A percentile compares a stretch with the other conserved stretches of the same genome.
Conservation (phyloP, 2,113 vertebrate species). For the Pachyramphus minor region DNA sequence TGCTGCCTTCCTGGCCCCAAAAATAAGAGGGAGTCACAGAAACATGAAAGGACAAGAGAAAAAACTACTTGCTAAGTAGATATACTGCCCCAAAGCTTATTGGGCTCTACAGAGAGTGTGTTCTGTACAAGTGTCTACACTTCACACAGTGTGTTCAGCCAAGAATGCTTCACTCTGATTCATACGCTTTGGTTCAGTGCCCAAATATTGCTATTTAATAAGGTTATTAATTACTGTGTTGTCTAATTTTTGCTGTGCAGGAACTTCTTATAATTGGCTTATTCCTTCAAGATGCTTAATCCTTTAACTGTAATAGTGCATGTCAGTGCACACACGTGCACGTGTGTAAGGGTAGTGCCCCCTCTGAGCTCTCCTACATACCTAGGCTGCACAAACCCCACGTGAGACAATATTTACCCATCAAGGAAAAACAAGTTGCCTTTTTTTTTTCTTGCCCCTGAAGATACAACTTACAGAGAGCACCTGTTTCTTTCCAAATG, state of each 20-base stretch:
- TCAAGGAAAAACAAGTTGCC: not conserved
- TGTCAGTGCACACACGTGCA: not conserved
- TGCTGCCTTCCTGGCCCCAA: not conserved
- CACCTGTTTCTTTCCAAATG: not conserved
- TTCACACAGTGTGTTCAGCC: slow-evolving; percentile 41
- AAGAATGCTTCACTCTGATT: slow-evolving; percentile 48
- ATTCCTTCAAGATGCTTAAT: slow-evolving; percentile 48
- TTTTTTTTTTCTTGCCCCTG: not conserved
- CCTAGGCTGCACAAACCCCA: not conserved
- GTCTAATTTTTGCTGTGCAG: slow-evolving; percentile 65
- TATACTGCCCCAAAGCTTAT: not conserved
- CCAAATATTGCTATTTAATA: slow-evolving; percentile 74
- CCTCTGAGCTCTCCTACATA: not conserved
- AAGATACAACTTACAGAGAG: not conserved
- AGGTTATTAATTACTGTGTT: slow-evolving; percentile 73
- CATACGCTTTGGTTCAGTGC: slow-evolving; percentile 66
- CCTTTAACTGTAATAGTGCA: not conserved
- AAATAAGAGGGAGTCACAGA: not conserved
- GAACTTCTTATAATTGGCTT: slow-evolving; percentile 69
- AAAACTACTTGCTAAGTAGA: not conserved
- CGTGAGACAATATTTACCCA: not conserved
- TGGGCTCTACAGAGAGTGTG: not conserved
- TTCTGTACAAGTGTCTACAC: slow-evolving; percentile 19
- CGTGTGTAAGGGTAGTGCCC: not conserved
- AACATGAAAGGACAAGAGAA: not conserved